These are phyloP conservation scores for Phengaris arion DNA, from an alignment of 2,888 invertebrate genomes.

Conservation along the genomic window DNA sequence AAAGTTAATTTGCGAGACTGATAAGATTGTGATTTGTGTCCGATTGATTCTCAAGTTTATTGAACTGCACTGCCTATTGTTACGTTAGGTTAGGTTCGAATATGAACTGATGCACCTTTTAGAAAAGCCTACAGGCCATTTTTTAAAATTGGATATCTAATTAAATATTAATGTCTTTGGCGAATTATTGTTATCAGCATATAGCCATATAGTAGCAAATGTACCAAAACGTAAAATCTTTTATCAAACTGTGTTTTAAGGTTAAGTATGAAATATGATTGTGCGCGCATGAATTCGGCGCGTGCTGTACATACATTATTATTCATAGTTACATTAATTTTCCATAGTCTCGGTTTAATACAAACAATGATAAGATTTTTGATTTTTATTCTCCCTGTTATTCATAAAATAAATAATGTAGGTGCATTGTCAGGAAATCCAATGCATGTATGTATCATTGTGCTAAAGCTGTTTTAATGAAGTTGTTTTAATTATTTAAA, in stretches of 20 bases:
- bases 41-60: slow-evolving; percentile 4
- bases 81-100: neutral
- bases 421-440: too few relatives aligned
- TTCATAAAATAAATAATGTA: neutral
- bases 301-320: slow-evolving; percentile 27
- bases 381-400: neutral
- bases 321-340: neutral
- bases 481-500: too few relatives aligned
- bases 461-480: too few relatives aligned
- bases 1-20: slow-evolving; percentile 1
- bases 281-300: slow-evolving; percentile 30
- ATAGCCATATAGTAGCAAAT: slow-evolving; percentile 17
- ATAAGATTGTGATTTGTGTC: neutral
- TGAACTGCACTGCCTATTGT: neutral
- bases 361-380: slow-evolving; percentile 9
- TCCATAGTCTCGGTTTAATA: neutral
- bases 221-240: slow-evolving; percentile 45
- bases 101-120: neutral
- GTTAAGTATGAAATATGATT: slow-evolving; percentile 43
- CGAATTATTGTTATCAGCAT: too few relatives aligned
- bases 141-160: too few relatives aligned
- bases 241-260: slow-evolving; percentile 60
- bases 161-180: too few relatives aligned
- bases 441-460: too few relatives aligned
- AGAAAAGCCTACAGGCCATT: too few relatives aligned